phyloP scores from a whole-genome alignment of 1,140 invertebrate species.

The Sweltsa coloradensis region DNA sequence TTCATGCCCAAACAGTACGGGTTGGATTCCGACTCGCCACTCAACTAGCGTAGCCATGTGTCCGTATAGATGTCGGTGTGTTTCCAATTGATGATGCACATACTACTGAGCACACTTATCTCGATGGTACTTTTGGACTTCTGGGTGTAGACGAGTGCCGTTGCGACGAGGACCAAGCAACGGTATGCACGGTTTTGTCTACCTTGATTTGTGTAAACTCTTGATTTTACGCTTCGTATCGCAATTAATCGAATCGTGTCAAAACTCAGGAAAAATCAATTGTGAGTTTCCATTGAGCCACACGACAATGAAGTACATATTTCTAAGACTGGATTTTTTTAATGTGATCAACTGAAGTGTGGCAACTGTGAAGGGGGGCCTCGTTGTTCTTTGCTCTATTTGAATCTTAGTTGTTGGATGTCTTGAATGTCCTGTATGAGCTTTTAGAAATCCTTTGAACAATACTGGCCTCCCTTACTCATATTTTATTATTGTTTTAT shows the following conservation, averaged over 20 bases:
- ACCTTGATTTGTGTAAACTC: constrained; percentile 16
- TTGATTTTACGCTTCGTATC: constrained; percentile 13
- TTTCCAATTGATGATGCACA: constrained; percentile 14
- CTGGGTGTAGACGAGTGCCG: background rate
- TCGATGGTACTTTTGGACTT: constrained; percentile 14
- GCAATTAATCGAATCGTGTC: constrained; percentile 14
- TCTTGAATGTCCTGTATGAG: constrained; percentile 17
- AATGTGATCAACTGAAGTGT: constrained; percentile 13
- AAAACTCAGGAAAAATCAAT: constrained; percentile 17
- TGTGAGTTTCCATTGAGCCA: constrained; percentile 15
- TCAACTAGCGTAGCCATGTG: constrained; percentile 14
- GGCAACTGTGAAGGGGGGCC: constrained; percentile 16
- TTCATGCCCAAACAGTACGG: constrained; percentile 10
- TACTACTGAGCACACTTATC: constrained; percentile 14
- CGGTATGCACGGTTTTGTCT: constrained; percentile 11
- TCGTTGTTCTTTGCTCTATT: constrained; percentile 17
- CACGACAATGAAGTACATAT: constrained; percentile 12
- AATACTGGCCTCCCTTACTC: constrained; percentile 15
- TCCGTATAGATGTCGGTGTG: constrained; percentile 16
- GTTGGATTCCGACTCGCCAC: constrained; percentile 12
- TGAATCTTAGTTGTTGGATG: constrained; percentile 17
- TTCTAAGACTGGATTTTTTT: constrained; percentile 16
- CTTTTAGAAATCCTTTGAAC: constrained; percentile 17
- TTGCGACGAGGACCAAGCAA: constrained; percentile 4
- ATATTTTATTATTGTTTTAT: constrained; percentile 20